Evolutionary conservation across 2,888 invertebrate species (phyloP).

Genomic region (Drosophila tripunctata): DNA sequence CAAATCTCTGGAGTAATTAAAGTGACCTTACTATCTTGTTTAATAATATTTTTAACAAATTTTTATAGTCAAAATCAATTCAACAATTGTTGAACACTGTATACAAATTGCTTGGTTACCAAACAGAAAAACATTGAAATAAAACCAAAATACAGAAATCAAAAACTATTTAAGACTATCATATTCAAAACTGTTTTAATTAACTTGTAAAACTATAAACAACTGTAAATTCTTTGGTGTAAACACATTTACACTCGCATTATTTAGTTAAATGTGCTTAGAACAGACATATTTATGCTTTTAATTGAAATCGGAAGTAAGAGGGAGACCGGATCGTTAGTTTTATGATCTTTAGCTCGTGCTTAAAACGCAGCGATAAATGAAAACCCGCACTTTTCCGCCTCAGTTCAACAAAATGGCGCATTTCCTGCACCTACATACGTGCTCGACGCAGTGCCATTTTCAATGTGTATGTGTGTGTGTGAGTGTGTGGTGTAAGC

Average conservation of each 20-base stretch:
- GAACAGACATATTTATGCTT: background rate
- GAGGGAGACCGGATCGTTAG: conserved; percentile 2
- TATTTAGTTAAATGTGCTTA: background rate
- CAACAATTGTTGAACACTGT: too few relatives aligned
- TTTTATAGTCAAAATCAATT: too few relatives aligned
- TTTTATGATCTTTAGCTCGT: conserved; percentile 30
- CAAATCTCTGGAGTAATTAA: too few relatives aligned
- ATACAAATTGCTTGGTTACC: too few relatives aligned
- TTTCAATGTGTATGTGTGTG: background rate
- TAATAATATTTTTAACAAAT: too few relatives aligned
- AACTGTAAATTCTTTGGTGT: background rate
- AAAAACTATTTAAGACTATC: too few relatives aligned
- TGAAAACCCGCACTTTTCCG: conserved; percentile 48
- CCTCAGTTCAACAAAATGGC: conserved; percentile 60
- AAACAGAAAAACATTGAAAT: too few relatives aligned
- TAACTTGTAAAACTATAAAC: too few relatives aligned
- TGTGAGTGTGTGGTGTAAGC: background rate
- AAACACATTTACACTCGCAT: background rate
- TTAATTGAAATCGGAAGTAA: conserved; percentile 17
- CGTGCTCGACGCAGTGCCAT: conserved; percentile 24
- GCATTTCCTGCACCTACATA: conserved; percentile 53
- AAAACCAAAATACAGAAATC: too few relatives aligned
- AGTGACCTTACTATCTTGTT: too few relatives aligned
- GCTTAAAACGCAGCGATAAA: conserved; percentile 35
- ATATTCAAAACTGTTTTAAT: too few relatives aligned